Conservation (phyloP, 2,888 invertebrate genomes). For the Caenorhabditis panamensis region DNA sequence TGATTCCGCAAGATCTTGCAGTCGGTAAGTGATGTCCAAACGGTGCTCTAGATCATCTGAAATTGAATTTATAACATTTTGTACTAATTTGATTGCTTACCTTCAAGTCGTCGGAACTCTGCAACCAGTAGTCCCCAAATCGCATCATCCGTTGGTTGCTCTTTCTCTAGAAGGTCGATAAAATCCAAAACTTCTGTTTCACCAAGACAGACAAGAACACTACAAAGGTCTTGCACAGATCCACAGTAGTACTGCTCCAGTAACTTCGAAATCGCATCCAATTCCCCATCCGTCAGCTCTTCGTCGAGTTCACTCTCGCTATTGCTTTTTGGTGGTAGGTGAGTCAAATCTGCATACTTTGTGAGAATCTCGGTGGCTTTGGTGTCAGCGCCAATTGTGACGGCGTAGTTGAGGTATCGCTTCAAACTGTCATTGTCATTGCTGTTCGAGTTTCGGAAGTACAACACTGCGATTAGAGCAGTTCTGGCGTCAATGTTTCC, state of each 20-base stretch:
- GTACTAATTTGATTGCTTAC: too few species aligned
- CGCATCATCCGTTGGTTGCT: conserved; percentile 27
- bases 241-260: conserved; percentile 31
- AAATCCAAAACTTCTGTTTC: conserved; percentile 26
- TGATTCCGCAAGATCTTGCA: conserved; percentile 34
- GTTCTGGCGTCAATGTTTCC: conserved; percentile 16
- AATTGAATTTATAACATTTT: background rate
- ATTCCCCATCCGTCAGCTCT: conserved; percentile 3
- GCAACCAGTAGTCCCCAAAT: conserved; percentile 24
- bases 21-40: conserved; percentile 19
- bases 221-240: conserved; percentile 35
- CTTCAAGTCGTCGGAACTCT: conserved; percentile 33
- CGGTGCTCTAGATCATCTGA: conserved; percentile 26
- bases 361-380: conserved; percentile 7
- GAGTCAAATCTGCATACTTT: background rate
- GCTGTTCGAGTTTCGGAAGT: background rate
- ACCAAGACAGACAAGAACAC: conserved; percentile 32
- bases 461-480: conserved; percentile 22
- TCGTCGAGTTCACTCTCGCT: conserved; percentile 17
- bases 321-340: background rate
- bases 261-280: background rate
- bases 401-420: background rate
- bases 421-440: background rate
- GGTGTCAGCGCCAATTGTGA: background rate
- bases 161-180: conserved; percentile 21